Evolutionary conservation across 2,113 vertebrate genomes (phyloP), one percentile per base, ranked within the genome.

Genomic region (Macaca nemestrina): DNA sequence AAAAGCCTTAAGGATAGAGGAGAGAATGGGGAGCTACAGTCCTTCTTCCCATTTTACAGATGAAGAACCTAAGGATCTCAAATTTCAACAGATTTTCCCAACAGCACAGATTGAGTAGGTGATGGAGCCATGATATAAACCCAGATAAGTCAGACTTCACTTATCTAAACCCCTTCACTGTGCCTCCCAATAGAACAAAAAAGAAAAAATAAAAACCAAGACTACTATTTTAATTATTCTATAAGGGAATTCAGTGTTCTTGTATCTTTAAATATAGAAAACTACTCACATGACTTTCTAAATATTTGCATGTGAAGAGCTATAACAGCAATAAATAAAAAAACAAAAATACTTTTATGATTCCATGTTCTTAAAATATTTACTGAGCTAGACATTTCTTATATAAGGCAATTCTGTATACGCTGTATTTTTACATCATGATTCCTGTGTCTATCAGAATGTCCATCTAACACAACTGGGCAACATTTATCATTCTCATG

Each of bases 181-280:
- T 81, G 30, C 5, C 6, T 90, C 10, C 2, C 6, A 9, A 30
- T 32, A 73, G 10, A 94, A 64, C 5, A 64, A 64, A 32, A 64
- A 68, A 18, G 23, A 38, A 70, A 90, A 92, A 22, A 20, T 25
- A 76, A 92, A 40, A 87, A 75, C 12, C 20, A 82, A n/a, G 13
- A 67, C 5, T 50, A 67, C n/a, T 94, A 64, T 93, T 95, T 93
- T 95, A 8, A 86, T 88, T 90, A 88, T 90, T 94, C 95, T 88
- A 82, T 22, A 88, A 90, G n/a, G 25, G 11, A 11, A 70, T 88
- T 88, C 45, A 76, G 45, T 55, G 30, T 5, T 67, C 82, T 89
- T 86, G 3, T 85, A 52, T 35, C 6, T 85, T 75, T 8, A 45
- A 76, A 89, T 90, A 11, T 76, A 43, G 27, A 22, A 94, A 57